Evolutionary conservation across 2,113 vertebrate genomes (phyloP), one percentile per base, ranked within the genome.

Genomic region (Eolophus roseicapilla): DNA sequence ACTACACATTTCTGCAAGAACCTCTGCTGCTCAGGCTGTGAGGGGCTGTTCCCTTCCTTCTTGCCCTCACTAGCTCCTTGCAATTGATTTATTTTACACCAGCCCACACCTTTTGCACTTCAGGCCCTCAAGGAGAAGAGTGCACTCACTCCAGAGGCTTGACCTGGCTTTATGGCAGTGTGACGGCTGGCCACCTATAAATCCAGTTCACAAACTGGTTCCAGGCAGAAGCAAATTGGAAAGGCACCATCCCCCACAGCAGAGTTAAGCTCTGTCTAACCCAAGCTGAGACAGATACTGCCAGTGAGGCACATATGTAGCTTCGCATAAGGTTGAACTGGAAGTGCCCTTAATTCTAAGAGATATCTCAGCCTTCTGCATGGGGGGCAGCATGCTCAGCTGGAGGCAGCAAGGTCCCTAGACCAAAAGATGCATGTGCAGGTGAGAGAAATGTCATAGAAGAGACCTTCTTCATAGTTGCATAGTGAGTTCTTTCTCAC

Each of bases 71-170:
- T 17, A 60, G 49, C 33, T 62, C 37, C 28, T 46, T 19, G 25
- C 18, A 49, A 13, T 4, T 67, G 28, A 43, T 44, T 41, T 5
- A 17, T 0, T 44, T 41, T 5, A 17, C 0, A 1, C 24, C 17
- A 37, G 47, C 20, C 33, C 55, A 60, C 7, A 60, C n/a, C 21
- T 78, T 63, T 44, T 29, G 13, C 12, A 41, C 37, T 29, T 75
- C 35, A 27, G 9, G 47, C 47, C 53, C 65, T 71, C 43, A 60
- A 64, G 57, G 5, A 31, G 17, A 78, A 75, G 11, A 25, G 15
- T 23, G 3, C 7, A 64, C 25, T 3, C 13, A 17, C 37, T 19
- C n/a, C 57, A 46, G 46, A 47, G 29, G 24, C 27, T 25, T 65
- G 43, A 59, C 52, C 31, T 46, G 23, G 13, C 28, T 93, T 82